Evolutionary conservation across 2,113 vertebrate genomes (phyloP), one percentile per base, ranked within the genome.

Genomic region (Saimiri boliviensis): DNA sequence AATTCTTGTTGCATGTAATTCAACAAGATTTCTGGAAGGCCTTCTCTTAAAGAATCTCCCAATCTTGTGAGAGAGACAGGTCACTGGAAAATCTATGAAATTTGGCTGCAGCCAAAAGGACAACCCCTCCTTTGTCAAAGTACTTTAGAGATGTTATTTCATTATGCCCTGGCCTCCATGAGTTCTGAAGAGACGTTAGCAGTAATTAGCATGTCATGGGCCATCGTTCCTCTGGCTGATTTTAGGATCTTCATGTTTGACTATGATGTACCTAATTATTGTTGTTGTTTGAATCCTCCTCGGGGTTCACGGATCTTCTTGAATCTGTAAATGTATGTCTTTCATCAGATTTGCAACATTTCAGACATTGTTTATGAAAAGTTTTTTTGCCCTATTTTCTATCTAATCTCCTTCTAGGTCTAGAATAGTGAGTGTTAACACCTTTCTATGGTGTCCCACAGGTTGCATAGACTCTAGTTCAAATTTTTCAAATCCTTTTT

Each of bases 401-500:
- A 40, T 71, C 32, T 77, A 37, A 11, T 71, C 40, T 54, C 16
- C 60, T 89, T 68, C 42, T 54, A 37, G 86, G 60, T 54, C n/a
- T 52, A 54, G 52, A 12, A 32, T 60, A 8, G 2, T 21, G 13
- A 32, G 80, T 8, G 40, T 40, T 19, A 76, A 20, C 16, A 11
- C 19, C 1, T 70, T 52, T 52, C 47, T 3, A 0, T 25, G 12
- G 16, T 74, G 16, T 37, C 1, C 25, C 20, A 30, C 13, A 52
- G 7, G 5, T 66, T 66, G 49, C 45, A 56, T 32, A 73, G 30
- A 2, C 54, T 19, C 19, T 40, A 12, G n/a, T 47, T 52, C 20
- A 21, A 14, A 17, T 21, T 68, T 91, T 80, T 17, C 45, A 71
- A 79, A 54, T 49, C 7, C 1, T 40, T 45, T 54, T 30, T 27